phyloP scores from a whole-genome alignment of 2,888 invertebrate genomes.

The Bombylius major region DNA sequence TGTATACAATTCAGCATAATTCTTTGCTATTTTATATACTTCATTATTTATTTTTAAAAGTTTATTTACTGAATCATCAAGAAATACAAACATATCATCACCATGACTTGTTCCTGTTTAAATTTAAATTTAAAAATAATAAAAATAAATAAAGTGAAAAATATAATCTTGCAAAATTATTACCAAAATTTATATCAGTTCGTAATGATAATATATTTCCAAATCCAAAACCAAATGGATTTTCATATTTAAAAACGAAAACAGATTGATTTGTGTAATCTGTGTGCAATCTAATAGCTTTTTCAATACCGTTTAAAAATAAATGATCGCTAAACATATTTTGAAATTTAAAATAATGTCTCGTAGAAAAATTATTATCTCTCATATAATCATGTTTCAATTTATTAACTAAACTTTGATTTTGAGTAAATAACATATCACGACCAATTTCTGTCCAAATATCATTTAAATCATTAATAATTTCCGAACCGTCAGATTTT shows the following conservation, averaged over 20 bases:
- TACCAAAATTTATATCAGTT: slow-evolving; percentile 40
- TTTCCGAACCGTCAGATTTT: slow-evolving; percentile 22
- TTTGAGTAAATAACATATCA: slow-evolving; percentile 28
- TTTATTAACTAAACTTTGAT: slow-evolving; percentile 43
- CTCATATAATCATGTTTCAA: slow-evolving; percentile 46
- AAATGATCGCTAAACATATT: slow-evolving; percentile 53
- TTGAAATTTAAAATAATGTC: slow-evolving; percentile 32
- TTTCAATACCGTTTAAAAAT: slow-evolving; percentile 47
- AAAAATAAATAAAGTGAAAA: too few relatives aligned
- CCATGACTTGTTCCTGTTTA: slow-evolving; percentile 36
- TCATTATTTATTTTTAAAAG: background rate
- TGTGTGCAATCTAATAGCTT: slow-evolving; percentile 47
- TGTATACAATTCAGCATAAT: background rate
- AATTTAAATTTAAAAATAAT: background rate
- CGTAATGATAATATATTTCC: slow-evolving; percentile 42
- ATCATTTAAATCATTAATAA: slow-evolving; percentile 41
- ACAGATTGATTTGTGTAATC: slow-evolving; percentile 43
- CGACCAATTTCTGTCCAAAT: slow-evolving; percentile 44
- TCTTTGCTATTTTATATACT: background rate
- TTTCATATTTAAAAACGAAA: slow-evolving; percentile 52
- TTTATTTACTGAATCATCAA: background rate
- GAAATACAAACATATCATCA: slow-evolving; percentile 42
- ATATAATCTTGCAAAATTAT: slow-evolving; percentile 14
- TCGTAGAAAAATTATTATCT: slow-evolving; percentile 39
- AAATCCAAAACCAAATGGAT: slow-evolving; percentile 44